Percentiles rank a stretch among this genome's conserved stretches.
Conservation (phyloP, 2,888 invertebrate genomes). For the Eristalinus aeneus region DNA sequence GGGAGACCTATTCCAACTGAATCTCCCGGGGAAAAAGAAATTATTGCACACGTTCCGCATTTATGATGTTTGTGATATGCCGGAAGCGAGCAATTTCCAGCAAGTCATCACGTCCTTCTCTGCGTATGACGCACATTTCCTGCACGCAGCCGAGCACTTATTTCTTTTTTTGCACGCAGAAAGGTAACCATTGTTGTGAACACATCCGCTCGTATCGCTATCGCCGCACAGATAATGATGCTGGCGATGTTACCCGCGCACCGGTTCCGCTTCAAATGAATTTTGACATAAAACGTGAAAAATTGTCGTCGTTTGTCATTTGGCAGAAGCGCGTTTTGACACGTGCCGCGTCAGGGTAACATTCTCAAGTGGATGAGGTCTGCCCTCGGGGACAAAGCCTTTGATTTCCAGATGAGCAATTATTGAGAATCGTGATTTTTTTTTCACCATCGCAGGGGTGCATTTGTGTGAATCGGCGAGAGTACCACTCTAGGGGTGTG, state of each 20-base stretch:
- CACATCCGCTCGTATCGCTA: neutral
- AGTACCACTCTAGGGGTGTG: neutral
- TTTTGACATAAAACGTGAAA: slow-evolving; percentile 68
- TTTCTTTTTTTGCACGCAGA: slow-evolving; percentile 55
- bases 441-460: slow-evolving; percentile 24
- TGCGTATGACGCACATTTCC: slow-evolving; percentile 51
- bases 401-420: slow-evolving; percentile 69
- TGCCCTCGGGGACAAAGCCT: slow-evolving; percentile 46
- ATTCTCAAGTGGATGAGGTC: slow-evolving; percentile 69
- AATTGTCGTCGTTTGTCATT: slow-evolving; percentile 69
- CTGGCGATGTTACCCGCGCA: neutral
- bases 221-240: slow-evolving; percentile 6
- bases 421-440: slow-evolving; percentile 16
- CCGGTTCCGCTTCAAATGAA: slow-evolving; percentile 67
- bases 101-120: slow-evolving; percentile 54
- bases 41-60: slow-evolving; percentile 20
- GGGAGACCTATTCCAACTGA: neutral
- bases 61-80: slow-evolving; percentile 21
- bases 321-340: slow-evolving; percentile 62
- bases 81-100: slow-evolving; percentile 63
- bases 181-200: slow-evolving; percentile 60
- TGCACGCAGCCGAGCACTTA: slow-evolving; percentile 36
- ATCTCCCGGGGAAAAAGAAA: slow-evolving; percentile 1
- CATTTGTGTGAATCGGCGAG: slow-evolving; percentile 31
- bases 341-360: slow-evolving; percentile 53